phyloP scores from a whole-genome alignment of 2,113 vertebrate species.

The Corydoras sp. region DNA sequence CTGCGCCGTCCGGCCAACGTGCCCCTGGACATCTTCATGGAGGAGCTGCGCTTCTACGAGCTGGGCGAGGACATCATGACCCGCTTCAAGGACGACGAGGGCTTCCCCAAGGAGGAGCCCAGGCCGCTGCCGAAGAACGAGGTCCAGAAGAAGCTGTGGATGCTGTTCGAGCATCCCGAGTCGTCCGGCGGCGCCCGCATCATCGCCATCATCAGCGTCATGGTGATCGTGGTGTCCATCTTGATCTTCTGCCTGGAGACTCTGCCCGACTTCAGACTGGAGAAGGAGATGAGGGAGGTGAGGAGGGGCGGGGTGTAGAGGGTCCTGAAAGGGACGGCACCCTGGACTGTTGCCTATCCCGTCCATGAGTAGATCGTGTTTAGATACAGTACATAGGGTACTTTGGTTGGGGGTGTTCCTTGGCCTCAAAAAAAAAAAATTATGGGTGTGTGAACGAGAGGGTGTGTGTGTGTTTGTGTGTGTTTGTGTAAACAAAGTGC shows the following conservation, averaged over 20 bases:
- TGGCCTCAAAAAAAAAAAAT: too few species aligned
- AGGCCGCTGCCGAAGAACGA: conserved; percentile 67
- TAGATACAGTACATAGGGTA: too few species aligned
- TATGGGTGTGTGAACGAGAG: too few species aligned
- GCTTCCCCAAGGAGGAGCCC: conserved; percentile 73
- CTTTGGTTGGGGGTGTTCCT: too few species aligned
- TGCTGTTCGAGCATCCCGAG: conserved; percentile 88
- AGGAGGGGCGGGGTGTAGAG: conserved; percentile 42
- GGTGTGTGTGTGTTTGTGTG: too few species aligned
- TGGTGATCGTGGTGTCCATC: conserved; percentile 90
- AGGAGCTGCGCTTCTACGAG: conserved; percentile 87
- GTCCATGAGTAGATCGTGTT: too few species aligned
- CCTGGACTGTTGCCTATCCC: too few species aligned
- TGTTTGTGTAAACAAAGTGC: too few species aligned
- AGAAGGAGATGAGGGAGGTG: conserved; percentile 74
- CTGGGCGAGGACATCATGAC: conserved; percentile 75
- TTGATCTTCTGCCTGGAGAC: conserved; percentile 93
- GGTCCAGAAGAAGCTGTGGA: conserved; percentile 75
- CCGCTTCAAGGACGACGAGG: conserved; percentile 82
- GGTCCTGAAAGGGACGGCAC: neutral
- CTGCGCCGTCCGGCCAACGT: conserved; percentile 79
- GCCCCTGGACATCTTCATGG: conserved; percentile 85
- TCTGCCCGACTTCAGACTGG: conserved; percentile 79
- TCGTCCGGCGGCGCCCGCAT: conserved; percentile 80
- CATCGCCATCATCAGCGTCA: conserved; percentile 85